Evolutionary conservation across 2,113 vertebrate genomes (phyloP).

Genomic region (Ageneiosus marmoratus): DNA sequence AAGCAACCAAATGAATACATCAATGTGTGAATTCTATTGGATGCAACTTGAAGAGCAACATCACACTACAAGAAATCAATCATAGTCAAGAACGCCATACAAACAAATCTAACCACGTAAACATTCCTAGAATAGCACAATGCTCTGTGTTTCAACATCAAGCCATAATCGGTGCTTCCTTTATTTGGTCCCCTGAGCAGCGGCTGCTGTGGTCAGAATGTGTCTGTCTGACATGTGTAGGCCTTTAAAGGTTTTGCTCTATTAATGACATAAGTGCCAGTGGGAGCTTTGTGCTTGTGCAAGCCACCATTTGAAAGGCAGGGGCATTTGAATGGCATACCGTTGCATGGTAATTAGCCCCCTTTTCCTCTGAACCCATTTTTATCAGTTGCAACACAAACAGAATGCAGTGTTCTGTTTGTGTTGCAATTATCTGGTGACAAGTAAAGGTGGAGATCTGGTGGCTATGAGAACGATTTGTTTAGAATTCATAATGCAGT

Average conservation of each 20-base stretch:
- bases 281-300: constrained; percentile 36
- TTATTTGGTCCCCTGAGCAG: constrained; percentile 46
- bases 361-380: constrained; percentile 36
- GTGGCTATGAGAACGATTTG: constrained; percentile 52
- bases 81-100: neutral
- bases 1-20: neutral
- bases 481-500: constrained; percentile 65
- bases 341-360: constrained; percentile 65
- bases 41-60: neutral
- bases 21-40: neutral
- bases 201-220: constrained; percentile 34
- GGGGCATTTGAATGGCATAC: constrained; percentile 43
- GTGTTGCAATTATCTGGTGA: constrained; percentile 68
- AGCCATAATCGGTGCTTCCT: constrained; percentile 43
- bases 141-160: constrained; percentile 13
- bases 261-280: constrained; percentile 59
- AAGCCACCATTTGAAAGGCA: constrained; percentile 52
- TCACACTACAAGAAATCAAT: neutral
- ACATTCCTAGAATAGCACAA: constrained; percentile 14
- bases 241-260: constrained; percentile 59
- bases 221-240: constrained; percentile 49
- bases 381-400: constrained; percentile 57
- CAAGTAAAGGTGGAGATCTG: constrained; percentile 60
- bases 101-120: constrained; percentile 21
- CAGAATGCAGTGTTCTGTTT: constrained; percentile 63